Base-by-base conservation (phyloP, 2,797 vertebrate species). In the Zenarchopterus dispar region DNA sequence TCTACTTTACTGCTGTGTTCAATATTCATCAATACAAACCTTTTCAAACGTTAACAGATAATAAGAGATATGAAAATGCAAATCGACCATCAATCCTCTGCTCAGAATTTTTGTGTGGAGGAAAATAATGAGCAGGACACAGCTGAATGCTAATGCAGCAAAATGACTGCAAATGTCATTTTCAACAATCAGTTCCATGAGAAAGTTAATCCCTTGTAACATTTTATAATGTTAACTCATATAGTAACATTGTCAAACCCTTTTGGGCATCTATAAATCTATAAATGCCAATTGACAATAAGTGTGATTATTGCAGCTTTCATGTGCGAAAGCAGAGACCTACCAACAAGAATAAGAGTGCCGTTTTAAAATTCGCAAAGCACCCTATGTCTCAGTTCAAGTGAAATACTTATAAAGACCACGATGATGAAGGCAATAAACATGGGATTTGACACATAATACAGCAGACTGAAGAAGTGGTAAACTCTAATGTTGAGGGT, bases 161-260 rank as follows among this genome's bases (percentile, higher is more conserved):
- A 50, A 58, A 70, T 47, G 16, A 62, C 39, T 18, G 41, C 13
- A 68, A 67, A 73, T 63, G 33, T 44, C 49, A 36, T 61, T 73
- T 73, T 69, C 39, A 72, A 43, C 48, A 45, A 54, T 59, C 45
- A n/a, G 11, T 46, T 67, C 22, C n/a, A 26, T 1, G 4, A 33
- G 23, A 67, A 71, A n/a, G 19, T 0, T 52, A 36, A 13, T 54
- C 43, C 36, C 15, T 7, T 46, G 57, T n/a, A 44, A 55, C 8
- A 46, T 56, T 51, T 60, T 60, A 43, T 8, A 46, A 28, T 39
- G 11, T 46, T 24, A 52, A 41, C 19, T 50, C 46, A 43, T 55
- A 41, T 18, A 42, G 8, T 7, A 26, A 51, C 42, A 47, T 3
- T 51, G 51, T 51, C 50, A 49, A 42, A 58, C 11, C 17, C 17